phyloP scores from a whole-genome alignment of 2,113 vertebrate species.

The Marmota monax region DNA sequence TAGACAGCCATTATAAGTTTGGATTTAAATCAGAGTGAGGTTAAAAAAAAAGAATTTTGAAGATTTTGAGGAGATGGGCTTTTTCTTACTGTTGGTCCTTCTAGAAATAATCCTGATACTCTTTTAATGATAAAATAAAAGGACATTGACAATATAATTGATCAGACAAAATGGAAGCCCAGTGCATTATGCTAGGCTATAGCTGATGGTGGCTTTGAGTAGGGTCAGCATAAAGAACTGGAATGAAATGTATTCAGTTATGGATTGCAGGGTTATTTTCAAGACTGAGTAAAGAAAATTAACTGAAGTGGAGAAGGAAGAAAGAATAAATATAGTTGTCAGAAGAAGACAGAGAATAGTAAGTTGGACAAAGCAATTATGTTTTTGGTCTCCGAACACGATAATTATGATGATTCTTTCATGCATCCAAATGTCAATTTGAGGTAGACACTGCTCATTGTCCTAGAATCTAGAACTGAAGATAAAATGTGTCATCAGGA shows the following conservation, averaged over 20 bases:
- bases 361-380: neutral
- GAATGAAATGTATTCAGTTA: no score
- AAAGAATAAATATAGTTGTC: neutral
- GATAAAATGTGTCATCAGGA: neutral
- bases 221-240: neutral
- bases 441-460: neutral
- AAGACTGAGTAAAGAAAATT: neutral
- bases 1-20: neutral
- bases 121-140: neutral
- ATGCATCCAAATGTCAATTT: neutral
- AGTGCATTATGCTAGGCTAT: no score
- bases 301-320: neutral
- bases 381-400: neutral
- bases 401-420: neutral
- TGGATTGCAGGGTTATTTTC: neutral
- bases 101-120: no score
- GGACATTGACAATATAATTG: neutral
- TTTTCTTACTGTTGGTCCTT: neutral
- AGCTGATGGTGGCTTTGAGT: neutral
- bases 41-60: neutral
- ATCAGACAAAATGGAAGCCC: no score
- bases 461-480: neutral
- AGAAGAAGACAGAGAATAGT: neutral
- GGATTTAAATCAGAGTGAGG: neutral
- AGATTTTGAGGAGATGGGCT: neutral